Percentiles rank a stretch among this genome's conserved stretches.
phyloP scores from a whole-genome alignment of 2,888 invertebrate species.

The Apodemia zela region DNA sequence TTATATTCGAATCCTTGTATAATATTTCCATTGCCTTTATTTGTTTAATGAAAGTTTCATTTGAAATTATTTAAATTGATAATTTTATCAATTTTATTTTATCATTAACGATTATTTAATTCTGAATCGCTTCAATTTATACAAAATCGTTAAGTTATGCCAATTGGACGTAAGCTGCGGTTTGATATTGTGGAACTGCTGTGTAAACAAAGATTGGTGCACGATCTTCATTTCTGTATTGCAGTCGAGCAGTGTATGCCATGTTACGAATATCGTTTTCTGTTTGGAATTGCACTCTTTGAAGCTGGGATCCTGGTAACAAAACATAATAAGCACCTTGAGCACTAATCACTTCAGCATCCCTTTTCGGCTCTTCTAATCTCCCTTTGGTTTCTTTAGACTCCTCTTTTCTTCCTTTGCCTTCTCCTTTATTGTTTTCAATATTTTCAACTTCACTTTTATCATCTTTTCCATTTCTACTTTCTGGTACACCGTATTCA shows the following conservation, averaged over 20 bases:
- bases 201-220: slow-evolving; percentile 83
- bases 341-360: slow-evolving; percentile 56
- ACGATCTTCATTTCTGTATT: slow-evolving; percentile 82
- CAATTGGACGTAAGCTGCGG: slow-evolving; percentile 56
- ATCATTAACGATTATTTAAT: not conserved
- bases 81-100: not conserved
- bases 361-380: slow-evolving; percentile 47
- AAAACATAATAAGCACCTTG: slow-evolving; percentile 83
- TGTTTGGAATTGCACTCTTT: slow-evolving; percentile 82
- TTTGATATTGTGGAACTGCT: slow-evolving; percentile 53
- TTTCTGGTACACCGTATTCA: slow-evolving; percentile 51
- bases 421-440: slow-evolving; percentile 31
- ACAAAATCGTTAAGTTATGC: slow-evolving; percentile 32
- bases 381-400: slow-evolving; percentile 31
- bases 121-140: slow-evolving; percentile 1
- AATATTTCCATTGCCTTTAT: too few species aligned
- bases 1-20: too few species aligned
- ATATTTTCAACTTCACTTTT: slow-evolving; percentile 31
- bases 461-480: slow-evolving; percentile 27
- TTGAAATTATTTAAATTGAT: not conserved
- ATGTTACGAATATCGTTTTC: slow-evolving; percentile 75
- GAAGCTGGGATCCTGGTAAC: slow-evolving; percentile 82
- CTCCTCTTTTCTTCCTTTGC: slow-evolving; percentile 29
- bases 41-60: not conserved
- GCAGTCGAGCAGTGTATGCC: slow-evolving; percentile 83